These are phyloP conservation scores for Napeogenes sylphis DNA, from an alignment of 2,888 invertebrate species.

Conservation along the genomic window DNA sequence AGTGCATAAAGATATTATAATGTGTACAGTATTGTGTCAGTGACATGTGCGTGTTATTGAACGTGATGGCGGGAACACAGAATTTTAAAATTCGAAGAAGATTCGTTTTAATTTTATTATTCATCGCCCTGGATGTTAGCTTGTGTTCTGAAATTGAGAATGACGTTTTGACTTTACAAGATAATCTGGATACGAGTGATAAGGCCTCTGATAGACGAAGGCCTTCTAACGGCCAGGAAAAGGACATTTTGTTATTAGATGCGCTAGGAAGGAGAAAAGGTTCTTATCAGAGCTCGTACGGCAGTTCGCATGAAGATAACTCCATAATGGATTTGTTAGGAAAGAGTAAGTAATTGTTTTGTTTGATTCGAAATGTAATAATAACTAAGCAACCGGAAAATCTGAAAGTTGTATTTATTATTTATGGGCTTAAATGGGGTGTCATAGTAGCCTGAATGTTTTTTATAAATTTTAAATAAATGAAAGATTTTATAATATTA, in stretches of 20 bases:
- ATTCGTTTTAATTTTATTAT: slow-evolving; percentile 43
- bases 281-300: slow-evolving; percentile 58
- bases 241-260: slow-evolving; percentile 85
- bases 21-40: slow-evolving; percentile 40
- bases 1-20: slow-evolving; percentile 15
- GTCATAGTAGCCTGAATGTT: too few relatives aligned
- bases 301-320: slow-evolving; percentile 75
- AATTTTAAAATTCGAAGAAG: slow-evolving; percentile 43
- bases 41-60: slow-evolving; percentile 45
- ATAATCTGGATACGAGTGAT: slow-evolving; percentile 57
- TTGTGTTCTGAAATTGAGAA: slow-evolving; percentile 59
- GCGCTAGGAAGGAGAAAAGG: slow-evolving; percentile 83
- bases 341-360: slow-evolving; percentile 81
- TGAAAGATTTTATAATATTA: too few relatives aligned
- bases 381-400: not conserved
- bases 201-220: slow-evolving; percentile 65
- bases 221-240: slow-evolving; percentile 82
- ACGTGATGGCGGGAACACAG: slow-evolving; percentile 46
- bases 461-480: too few relatives aligned
- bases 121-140: slow-evolving; percentile 40
- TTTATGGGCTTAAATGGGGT: too few relatives aligned
- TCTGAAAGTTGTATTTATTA: too few relatives aligned
- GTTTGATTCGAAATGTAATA: not conserved
- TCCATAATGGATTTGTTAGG: slow-evolving; percentile 90
- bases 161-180: slow-evolving; percentile 69